A percentile compares a stretch with the other conserved stretches of the same genome.
Conservation (phyloP, 2,113 vertebrate species). For the Excalfactoria chinensis region DNA sequence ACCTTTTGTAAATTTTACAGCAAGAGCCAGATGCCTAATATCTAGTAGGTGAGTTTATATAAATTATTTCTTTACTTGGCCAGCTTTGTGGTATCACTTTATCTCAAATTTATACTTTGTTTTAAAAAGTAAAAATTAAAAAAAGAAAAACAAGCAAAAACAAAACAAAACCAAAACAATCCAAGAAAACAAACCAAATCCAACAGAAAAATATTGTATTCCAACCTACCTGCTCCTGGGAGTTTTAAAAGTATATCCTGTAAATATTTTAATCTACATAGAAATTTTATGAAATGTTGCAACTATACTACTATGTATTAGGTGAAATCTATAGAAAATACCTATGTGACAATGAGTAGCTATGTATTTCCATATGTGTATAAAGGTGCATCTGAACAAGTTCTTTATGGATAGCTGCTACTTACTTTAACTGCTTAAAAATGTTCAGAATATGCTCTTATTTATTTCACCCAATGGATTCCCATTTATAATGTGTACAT, state of each 20-base stretch:
- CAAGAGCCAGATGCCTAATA: slow-evolving; percentile 51
- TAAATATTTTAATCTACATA: background rate
- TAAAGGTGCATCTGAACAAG: background rate
- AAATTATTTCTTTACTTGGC: slow-evolving; percentile 52
- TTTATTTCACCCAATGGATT: background rate
- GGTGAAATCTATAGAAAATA: background rate
- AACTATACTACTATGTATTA: background rate
- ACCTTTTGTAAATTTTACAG: slow-evolving; percentile 45
- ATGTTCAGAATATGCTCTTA: background rate
- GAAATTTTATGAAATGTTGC: background rate
- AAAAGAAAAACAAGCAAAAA: background rate
- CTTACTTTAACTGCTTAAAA: background rate
- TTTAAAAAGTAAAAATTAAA: slow-evolving; percentile 14
- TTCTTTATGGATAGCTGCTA: background rate
- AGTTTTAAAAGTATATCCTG: background rate
- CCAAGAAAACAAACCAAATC: background rate
- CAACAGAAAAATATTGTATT: background rate
- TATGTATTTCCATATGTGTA: background rate
- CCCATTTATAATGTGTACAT: background rate
- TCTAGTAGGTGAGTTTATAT: slow-evolving; percentile 60
- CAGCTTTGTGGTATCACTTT: slow-evolving; percentile 42
- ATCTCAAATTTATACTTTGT: slow-evolving; percentile 23
- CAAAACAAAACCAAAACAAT: background rate
- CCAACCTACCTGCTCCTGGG: background rate
- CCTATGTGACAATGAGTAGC: rapidly evolving